Evolutionary conservation across 2,888 invertebrate genomes (phyloP).

Genomic region (Lamellibrachia satsuma): DNA sequence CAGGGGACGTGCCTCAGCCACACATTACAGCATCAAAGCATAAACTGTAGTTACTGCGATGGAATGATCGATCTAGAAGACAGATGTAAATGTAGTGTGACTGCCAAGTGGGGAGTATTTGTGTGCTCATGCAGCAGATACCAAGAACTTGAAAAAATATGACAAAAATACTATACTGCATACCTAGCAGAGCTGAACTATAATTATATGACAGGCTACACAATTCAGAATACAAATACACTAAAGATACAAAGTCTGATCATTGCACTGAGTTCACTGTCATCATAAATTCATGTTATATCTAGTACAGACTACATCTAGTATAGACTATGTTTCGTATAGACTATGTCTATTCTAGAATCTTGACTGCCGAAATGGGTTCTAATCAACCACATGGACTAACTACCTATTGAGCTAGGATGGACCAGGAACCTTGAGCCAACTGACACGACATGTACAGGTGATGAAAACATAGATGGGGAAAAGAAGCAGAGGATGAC

Average conservation of each 20-base stretch:
- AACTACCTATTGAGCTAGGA: background rate
- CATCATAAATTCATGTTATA: no score
- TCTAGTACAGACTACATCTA: no score
- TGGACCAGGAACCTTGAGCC: background rate
- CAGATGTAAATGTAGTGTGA: background rate
- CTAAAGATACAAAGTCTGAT: no score
- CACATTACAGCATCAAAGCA: background rate
- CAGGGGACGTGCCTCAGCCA: background rate
- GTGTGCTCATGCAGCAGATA: background rate
- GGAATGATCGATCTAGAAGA: background rate
- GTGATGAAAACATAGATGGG: background rate
- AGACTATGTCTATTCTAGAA: no score
- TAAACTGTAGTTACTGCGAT: background rate
- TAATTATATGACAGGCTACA: constrained; percentile 3
- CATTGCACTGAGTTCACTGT: no score
- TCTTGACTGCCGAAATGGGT: no score
- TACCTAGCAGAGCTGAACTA: background rate
- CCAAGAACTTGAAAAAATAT: background rate
- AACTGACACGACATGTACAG: background rate
- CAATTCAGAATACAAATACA: background rate
- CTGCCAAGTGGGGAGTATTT: background rate
- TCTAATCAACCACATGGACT: background rate
- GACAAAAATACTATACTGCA: background rate
- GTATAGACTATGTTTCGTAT: no score
- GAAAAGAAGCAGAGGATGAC: background rate